Conservation (phyloP, 2,797 vertebrate genomes). For the Typhlichthys subterraneus region DNA sequence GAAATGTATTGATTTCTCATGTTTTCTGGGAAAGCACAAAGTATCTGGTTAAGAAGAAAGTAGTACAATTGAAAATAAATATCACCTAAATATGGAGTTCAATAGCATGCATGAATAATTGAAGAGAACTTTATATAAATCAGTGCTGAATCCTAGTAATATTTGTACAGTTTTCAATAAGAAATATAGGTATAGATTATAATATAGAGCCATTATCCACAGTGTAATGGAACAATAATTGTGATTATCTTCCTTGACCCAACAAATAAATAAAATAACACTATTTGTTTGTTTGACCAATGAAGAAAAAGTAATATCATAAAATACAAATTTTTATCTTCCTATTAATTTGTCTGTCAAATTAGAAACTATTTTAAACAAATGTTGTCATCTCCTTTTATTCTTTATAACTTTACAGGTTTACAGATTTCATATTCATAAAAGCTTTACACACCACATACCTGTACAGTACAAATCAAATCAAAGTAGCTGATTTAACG, state of each 20-base stretch:
- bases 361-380: constrained; percentile 13
- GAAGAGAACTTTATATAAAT: constrained; percentile 26
- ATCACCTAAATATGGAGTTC: background rate
- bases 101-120: constrained; percentile 24
- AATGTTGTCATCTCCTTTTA: constrained; percentile 1
- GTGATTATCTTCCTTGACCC: too few relatives aligned
- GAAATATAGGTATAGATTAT: too few relatives aligned
- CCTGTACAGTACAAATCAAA: background rate
- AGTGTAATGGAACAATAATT: too few relatives aligned
- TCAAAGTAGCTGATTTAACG: background rate
- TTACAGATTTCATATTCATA: constrained; percentile 13
- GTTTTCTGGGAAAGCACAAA: background rate
- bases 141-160: too few relatives aligned
- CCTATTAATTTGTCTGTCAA: background rate
- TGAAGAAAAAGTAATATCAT: too few relatives aligned
- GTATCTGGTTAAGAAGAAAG: background rate
- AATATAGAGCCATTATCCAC: too few relatives aligned
- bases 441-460: constrained; percentile 8
- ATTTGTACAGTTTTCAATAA: too few relatives aligned
- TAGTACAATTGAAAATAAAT: constrained; percentile 14
- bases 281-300: too few relatives aligned
- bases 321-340: too few relatives aligned
- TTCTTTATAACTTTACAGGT: background rate
- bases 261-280: too few relatives aligned
- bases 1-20: constrained; percentile 12